Conservation (phyloP, 2,113 vertebrate species). For the Indicator maculatus region DNA sequence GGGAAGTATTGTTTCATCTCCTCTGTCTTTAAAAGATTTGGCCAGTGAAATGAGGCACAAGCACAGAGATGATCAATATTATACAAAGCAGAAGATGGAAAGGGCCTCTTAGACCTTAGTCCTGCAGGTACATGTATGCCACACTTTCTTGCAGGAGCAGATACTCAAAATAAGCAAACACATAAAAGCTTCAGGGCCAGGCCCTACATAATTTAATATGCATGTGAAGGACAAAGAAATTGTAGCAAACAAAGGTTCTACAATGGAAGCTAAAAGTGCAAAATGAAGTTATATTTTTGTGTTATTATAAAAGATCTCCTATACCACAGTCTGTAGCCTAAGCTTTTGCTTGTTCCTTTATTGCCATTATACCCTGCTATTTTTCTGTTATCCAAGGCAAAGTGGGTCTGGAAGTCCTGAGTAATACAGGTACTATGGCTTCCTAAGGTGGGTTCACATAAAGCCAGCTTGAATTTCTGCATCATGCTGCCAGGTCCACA, state of each 20-base stretch:
- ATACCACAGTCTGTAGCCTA: not conserved
- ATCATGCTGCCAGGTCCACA: not conserved
- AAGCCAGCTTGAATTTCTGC: not conserved
- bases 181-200: not conserved
- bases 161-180: not conserved
- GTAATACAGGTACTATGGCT: not conserved
- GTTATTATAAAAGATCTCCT: not conserved
- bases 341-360: not conserved
- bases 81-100: not conserved
- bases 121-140: not conserved
- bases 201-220: not conserved
- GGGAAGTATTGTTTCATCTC: slow-evolving; percentile 67
- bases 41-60: not conserved
- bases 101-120: not conserved
- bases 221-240: not conserved
- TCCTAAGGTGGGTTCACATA: not conserved
- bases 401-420: not conserved
- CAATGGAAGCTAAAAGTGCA: not conserved
- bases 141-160: not conserved
- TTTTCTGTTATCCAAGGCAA: not conserved
- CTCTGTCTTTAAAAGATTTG: not conserved
- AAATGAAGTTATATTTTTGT: not conserved
- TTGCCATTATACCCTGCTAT: not conserved
- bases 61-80: not conserved
- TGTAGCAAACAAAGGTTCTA: not conserved